A percentile compares a stretch with the other conserved stretches of the same genome.
phyloP scores from a whole-genome alignment of 2,113 vertebrate genomes.

The Ptilonorhynchus violaceus region DNA sequence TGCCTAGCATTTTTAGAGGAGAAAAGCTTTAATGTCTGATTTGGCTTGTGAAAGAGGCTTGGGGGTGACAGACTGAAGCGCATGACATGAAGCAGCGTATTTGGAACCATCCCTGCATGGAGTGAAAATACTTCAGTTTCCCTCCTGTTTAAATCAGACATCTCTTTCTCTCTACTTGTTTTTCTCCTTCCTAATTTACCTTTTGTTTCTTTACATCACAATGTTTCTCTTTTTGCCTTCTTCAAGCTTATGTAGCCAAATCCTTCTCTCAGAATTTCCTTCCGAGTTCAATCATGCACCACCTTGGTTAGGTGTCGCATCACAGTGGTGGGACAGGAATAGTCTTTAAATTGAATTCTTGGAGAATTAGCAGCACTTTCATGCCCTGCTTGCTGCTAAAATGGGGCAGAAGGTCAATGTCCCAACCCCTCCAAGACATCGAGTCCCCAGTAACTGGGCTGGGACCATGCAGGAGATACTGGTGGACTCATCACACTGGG shows the following conservation, averaged over 20 bases:
- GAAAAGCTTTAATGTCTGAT: background rate
- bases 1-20: background rate
- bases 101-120: background rate
- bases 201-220: background rate
- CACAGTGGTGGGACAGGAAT: background rate
- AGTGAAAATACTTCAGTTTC: background rate
- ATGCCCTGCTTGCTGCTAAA: background rate
- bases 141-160: background rate
- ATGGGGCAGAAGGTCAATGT: background rate
- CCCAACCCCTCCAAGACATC: background rate
- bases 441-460: background rate
- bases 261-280: background rate
- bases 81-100: background rate
- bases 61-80: background rate
- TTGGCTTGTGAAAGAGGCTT: background rate
- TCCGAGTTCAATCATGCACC: accelerated
- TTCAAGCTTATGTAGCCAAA: background rate
- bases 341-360: background rate
- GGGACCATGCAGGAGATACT: background rate
- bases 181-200: background rate
- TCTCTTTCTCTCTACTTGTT: background rate
- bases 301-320: background rate
- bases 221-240: background rate
- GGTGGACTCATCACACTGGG: background rate
- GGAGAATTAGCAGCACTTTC: background rate